Evolutionary conservation across 2,888 invertebrate genomes (phyloP).

Genomic region (Eueremaeus valkanovi): DNA sequence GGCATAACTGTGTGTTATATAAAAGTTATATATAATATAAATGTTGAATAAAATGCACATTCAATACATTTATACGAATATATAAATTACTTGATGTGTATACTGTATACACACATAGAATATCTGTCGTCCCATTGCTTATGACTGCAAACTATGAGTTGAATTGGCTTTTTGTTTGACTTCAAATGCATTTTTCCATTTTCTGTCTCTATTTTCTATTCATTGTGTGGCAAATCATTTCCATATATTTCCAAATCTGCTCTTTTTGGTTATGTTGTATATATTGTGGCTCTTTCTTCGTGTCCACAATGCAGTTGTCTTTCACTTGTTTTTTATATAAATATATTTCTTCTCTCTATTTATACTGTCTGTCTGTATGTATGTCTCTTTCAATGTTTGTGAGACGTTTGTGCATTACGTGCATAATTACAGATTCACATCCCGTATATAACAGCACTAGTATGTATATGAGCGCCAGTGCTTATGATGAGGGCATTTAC

Average conservation of each 20-base stretch:
- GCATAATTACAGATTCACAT: background rate
- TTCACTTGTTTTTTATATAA: background rate
- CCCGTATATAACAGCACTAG: no score
- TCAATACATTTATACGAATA: conserved; percentile 2
- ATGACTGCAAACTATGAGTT: background rate
- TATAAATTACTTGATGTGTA: background rate
- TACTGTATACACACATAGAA: background rate
- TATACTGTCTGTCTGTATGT: background rate
- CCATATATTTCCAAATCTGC: background rate
- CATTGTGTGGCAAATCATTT: conserved; percentile 1
- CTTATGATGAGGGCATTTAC: conserved; percentile 12
- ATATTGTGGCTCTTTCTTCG: background rate
- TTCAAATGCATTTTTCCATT: background rate
- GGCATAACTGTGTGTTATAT: background rate
- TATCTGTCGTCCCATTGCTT: conserved; percentile 1
- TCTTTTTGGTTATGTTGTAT: background rate
- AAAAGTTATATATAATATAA: no score
- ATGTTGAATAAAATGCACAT: conserved; percentile 33
- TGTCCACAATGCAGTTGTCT: background rate
- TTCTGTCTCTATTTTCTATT: background rate
- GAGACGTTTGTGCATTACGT: background rate
- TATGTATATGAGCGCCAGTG: no score
- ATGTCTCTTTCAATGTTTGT: background rate
- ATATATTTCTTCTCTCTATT: no score
- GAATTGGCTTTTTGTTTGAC: background rate